Conservation (phyloP, 2,888 invertebrate genomes). For the Dynastes grantii region DNA sequence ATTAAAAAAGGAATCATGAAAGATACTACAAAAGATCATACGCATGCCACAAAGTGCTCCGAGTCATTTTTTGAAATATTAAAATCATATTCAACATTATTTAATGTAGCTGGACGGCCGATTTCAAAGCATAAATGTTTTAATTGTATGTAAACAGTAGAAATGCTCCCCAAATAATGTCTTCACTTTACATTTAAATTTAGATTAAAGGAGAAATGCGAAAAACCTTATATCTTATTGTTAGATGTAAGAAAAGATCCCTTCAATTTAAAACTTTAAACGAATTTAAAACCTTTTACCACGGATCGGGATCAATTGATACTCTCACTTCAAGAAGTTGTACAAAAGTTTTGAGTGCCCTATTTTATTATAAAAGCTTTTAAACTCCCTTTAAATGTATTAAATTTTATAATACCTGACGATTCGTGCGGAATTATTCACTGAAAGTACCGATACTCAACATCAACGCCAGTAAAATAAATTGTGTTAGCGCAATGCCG, state of each 20-base stretch:
- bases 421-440: background rate
- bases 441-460: background rate
- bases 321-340: conserved; percentile 42
- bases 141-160: conserved; percentile 29
- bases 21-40: no score
- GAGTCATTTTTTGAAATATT: no score
- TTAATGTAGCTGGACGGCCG: no score
- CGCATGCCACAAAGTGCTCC: no score
- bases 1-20: no score
- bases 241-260: conserved; percentile 50
- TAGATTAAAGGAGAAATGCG: conserved; percentile 26
- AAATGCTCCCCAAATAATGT: conserved; percentile 24
- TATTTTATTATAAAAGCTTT: conserved; percentile 48
- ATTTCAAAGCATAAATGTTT: background rate
- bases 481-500: background rate
- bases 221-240: conserved; percentile 27
- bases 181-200: conserved; percentile 22
- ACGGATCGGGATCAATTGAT: conserved; percentile 51
- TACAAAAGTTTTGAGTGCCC: conserved; percentile 41
- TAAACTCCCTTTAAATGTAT: conserved; percentile 28
- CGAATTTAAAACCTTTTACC: conserved; percentile 56
- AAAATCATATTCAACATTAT: no score
- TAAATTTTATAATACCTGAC: conserved; percentile 27
- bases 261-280: conserved; percentile 58
- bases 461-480: background rate